A percentile compares a stretch with the other conserved stretches of the same genome.
Conservation (phyloP, 2,888 invertebrate genomes). For the Pecten maximus region DNA sequence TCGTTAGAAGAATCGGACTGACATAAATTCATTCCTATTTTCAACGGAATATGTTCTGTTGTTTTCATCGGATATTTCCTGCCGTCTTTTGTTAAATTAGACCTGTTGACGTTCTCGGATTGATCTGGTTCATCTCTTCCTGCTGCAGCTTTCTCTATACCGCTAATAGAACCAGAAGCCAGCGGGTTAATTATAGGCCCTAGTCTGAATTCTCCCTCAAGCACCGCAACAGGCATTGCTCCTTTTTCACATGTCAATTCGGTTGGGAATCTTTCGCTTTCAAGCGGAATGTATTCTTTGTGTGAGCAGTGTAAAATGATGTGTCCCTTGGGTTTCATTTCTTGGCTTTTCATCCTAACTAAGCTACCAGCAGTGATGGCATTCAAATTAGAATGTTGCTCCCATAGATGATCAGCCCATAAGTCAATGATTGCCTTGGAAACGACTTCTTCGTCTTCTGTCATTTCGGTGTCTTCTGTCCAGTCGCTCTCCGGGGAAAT, state of each 20-base stretch:
- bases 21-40: background rate
- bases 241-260: background rate
- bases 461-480: background rate
- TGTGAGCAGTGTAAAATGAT: constrained; percentile 14
- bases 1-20: no score
- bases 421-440: background rate
- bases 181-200: no score
- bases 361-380: background rate
- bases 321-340: background rate
- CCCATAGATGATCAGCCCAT: background rate
- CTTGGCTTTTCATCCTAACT: background rate
- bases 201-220: background rate
- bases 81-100: no score
- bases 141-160: no score
- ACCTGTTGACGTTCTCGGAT: no score
- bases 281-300: background rate
- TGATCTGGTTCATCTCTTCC: no score
- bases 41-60: background rate
- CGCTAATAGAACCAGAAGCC: no score
- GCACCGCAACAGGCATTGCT: background rate
- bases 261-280: background rate
- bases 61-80: background rate
- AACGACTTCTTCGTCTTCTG: background rate
- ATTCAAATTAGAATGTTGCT: background rate
- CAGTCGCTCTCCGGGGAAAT: background rate